A percentile compares a stretch with the other conserved stretches of the same genome.
Evolutionary conservation across 2,888 invertebrate species (phyloP).

Genomic region (Epistrophella euchroma): DNA sequence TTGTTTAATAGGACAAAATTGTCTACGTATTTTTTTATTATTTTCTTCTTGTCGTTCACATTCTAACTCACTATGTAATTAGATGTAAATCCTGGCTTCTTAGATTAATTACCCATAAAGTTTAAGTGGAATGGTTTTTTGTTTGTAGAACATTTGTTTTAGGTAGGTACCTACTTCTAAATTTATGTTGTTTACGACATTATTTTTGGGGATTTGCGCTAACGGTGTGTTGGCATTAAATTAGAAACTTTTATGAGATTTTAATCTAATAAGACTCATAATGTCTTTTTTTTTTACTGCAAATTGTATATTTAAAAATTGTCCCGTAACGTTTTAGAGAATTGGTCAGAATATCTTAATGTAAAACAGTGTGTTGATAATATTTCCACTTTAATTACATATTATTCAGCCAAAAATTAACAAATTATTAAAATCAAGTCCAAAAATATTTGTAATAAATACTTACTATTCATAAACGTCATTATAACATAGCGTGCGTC

Average conservation of each 20-base stretch:
- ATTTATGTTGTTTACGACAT: background rate
- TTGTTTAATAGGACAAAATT: background rate
- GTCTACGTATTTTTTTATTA: background rate
- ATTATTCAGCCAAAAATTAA: no score
- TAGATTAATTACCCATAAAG: conserved; percentile 18
- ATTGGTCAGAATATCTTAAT: no score
- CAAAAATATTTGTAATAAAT: no score
- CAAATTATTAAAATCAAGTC: no score
- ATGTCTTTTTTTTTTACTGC: background rate
- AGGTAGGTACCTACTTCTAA: background rate
- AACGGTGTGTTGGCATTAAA: background rate
- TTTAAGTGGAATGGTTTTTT: background rate
- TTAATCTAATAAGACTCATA: background rate
- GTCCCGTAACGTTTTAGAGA: background rate
- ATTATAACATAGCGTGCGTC: no score
- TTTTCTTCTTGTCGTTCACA: background rate
- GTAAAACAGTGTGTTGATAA: no score
- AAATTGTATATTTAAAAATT: background rate
- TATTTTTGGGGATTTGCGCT: background rate
- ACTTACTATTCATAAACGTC: no score
- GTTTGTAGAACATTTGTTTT: background rate
- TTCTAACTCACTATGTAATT: background rate
- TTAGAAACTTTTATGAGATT: background rate
- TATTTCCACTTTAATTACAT: no score
- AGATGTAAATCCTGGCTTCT: conserved; percentile 11